Evolutionary conservation across 2,888 invertebrate species (phyloP).

Genomic region (Rhodophaea formosa): DNA sequence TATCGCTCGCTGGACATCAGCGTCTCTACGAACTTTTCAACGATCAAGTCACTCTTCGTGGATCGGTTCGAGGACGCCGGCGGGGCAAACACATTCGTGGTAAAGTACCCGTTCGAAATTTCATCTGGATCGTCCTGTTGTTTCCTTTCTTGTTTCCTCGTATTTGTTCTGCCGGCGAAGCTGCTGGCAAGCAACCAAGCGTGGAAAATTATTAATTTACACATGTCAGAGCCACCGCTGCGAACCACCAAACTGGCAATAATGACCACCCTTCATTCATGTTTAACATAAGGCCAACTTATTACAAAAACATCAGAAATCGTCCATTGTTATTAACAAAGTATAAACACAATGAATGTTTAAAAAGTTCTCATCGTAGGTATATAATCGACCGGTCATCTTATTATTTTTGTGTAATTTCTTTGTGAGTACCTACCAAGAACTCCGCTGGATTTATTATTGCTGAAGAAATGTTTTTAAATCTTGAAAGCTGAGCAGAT

Average conservation of each 20-base stretch:
- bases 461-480: not conserved
- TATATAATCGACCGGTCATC: not conserved
- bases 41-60: slow-evolving; percentile 45
- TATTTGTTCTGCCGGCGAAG: not conserved
- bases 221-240: slow-evolving; percentile 2
- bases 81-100: slow-evolving; percentile 19
- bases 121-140: slow-evolving; percentile 17
- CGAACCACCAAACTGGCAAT: not conserved
- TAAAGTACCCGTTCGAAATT: slow-evolving; percentile 22
- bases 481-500: not conserved
- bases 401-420: slow-evolving; percentile 3
- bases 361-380: slow-evolving; percentile 2
- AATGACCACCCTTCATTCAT: not conserved
- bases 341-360: slow-evolving; percentile 11
- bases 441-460: not conserved
- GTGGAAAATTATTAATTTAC: slow-evolving; percentile 4
- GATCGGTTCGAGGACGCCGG: slow-evolving; percentile 34
- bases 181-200: not conserved
- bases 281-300: slow-evolving; percentile 13
- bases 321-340: slow-evolving; percentile 12
- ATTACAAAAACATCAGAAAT: slow-evolving; percentile 10
- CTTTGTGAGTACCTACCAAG: not conserved
- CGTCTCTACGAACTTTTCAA: slow-evolving; percentile 66
- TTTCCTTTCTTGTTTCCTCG: not conserved
- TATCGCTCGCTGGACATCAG: slow-evolving; percentile 63